A percentile compares a stretch with the other conserved stretches of the same genome.
Evolutionary conservation across 2,113 vertebrate species (phyloP).

Genomic region (Myocastor coypus): DNA sequence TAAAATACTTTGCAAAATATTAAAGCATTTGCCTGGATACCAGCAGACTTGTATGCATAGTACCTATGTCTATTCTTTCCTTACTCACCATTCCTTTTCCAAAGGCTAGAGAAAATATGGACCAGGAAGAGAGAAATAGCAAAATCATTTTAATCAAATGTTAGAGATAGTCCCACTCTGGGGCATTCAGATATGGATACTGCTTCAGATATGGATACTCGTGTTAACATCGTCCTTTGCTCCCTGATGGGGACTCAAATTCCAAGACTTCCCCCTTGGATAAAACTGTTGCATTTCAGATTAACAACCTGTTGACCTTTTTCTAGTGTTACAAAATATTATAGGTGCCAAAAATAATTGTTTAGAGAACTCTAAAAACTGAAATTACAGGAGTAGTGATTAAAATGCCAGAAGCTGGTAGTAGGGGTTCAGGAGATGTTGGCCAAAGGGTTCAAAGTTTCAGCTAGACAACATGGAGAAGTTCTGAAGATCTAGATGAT

Average conservation of each 20-base stretch:
- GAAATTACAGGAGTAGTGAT: not conserved
- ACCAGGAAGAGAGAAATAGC: not conserved
- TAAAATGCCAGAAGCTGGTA: not conserved
- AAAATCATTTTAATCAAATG: not conserved
- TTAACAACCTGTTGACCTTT: not conserved
- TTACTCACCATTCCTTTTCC: not conserved
- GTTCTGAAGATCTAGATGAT: not conserved
- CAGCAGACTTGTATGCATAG: too few relatives aligned
- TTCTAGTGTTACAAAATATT: not conserved
- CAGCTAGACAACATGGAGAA: not conserved
- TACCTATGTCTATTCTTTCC: not conserved
- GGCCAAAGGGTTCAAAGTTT: not conserved
- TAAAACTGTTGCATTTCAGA: not conserved
- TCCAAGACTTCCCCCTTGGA: not conserved
- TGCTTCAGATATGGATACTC: too few relatives aligned
- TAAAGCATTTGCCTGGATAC: not conserved
- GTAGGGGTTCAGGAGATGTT: not conserved
- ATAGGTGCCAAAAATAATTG: not conserved
- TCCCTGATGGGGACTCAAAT: not conserved
- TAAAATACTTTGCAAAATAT: not conserved
- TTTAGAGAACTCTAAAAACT: not conserved
- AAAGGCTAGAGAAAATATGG: not conserved
- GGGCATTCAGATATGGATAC: accelerated
- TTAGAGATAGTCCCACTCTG: not conserved
- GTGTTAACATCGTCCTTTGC: too few relatives aligned